Percentiles rank a stretch among this genome's conserved stretches.
Evolutionary conservation across 1,140 invertebrate genomes (phyloP).

Genomic region (Luehdorfia chinensis): DNA sequence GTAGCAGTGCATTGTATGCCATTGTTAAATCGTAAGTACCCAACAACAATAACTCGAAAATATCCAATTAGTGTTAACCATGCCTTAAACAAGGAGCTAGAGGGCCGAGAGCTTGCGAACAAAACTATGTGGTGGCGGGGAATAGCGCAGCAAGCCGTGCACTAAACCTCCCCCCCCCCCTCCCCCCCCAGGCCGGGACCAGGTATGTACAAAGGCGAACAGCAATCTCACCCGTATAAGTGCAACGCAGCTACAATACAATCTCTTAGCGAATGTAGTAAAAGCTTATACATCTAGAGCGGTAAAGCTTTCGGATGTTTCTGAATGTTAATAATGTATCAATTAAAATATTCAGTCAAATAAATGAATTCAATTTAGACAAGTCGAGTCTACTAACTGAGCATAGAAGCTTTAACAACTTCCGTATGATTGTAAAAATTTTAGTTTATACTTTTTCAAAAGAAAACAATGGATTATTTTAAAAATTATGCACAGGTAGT

Average conservation of each 20-base stretch:
- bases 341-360: no score
- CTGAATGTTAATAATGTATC: no score
- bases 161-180: slow-evolving; percentile 18
- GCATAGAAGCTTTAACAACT: no score
- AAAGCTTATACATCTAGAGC: background rate
- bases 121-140: slow-evolving; percentile 52
- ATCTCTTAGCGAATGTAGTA: slow-evolving; percentile 3
- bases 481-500: no score
- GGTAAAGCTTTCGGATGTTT: background rate
- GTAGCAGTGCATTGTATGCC: slow-evolving; percentile 21
- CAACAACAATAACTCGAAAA: slow-evolving; percentile 35
- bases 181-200: slow-evolving; percentile 18
- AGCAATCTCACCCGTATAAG: slow-evolving; percentile 44
- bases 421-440: no score
- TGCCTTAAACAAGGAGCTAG: slow-evolving; percentile 44
- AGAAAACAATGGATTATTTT: no score
- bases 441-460: no score
- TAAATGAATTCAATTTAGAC: no score
- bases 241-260: slow-evolving; percentile 12
- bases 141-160: slow-evolving; percentile 41
- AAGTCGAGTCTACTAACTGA: no score
- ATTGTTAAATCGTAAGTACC: slow-evolving; percentile 26
- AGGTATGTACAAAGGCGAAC: slow-evolving; percentile 39
- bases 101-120: slow-evolving; percentile 49
- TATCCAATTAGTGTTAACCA: slow-evolving; percentile 54